A percentile compares a stretch with the other conserved stretches of the same genome.
These are phyloP conservation scores for Spatulosminthurus flaviceps DNA, from an alignment of 2,888 invertebrate genomes.

Conservation along the genomic window DNA sequence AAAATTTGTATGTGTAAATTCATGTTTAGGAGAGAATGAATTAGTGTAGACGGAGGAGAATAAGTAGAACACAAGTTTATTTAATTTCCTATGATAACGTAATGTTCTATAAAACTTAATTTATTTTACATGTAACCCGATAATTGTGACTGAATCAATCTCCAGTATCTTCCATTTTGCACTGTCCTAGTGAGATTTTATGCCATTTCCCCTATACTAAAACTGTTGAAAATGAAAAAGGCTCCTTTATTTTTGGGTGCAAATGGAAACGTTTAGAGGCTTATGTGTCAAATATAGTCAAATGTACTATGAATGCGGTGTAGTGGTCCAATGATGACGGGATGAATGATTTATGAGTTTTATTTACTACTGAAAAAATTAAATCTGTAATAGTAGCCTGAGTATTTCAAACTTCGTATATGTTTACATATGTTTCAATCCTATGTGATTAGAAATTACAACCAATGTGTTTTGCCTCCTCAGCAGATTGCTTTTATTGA, in stretches of 20 bases:
- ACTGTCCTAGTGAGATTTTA: no score
- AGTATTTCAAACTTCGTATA: neutral
- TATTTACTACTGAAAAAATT: neutral
- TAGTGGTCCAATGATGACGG: neutral
- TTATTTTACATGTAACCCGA: no score
- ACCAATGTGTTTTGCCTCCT: neutral
- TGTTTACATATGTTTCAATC: neutral
- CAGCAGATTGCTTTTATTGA: neutral
- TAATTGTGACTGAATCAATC: no score
- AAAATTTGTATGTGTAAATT: no score
- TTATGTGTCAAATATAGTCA: neutral
- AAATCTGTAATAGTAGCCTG: neutral
- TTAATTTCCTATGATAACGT: no score
- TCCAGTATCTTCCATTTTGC: no score
- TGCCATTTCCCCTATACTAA: no score
- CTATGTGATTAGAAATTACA: no score
- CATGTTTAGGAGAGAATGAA: no score
- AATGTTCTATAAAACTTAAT: no score
- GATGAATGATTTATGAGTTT: neutral
- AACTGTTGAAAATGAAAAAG: neutral
- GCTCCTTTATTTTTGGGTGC: neutral
- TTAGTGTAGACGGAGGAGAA: no score
- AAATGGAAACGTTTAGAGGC: neutral
- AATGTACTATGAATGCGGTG: neutral
- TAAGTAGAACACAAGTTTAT: no score